Evolutionary conservation across 35 echinoderm and acorn worm genomes (phyloP).

Genomic region (Ophiothrix spiculata): DNA sequence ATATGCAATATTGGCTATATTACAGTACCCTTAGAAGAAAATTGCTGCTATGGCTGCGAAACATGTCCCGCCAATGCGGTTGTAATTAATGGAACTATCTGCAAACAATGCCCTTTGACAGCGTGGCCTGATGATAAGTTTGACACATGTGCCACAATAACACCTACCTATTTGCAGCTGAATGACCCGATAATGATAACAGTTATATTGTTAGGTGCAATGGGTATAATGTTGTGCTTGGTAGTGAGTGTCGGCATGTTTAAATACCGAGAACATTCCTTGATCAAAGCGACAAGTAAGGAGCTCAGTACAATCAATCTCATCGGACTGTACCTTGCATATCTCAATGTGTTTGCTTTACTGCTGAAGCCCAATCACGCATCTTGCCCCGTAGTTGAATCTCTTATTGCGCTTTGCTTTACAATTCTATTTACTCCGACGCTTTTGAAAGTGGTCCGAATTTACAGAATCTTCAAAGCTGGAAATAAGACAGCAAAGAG

Average conservation of each 20-base stretch:
- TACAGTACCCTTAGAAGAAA: not conserved
- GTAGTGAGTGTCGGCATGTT: not conserved
- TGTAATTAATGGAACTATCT: not conserved
- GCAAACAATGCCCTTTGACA: not conserved
- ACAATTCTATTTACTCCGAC: slow-evolving; percentile 22
- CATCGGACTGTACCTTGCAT: not conserved
- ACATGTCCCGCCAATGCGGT: slow-evolving; percentile 13
- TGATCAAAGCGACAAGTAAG: slow-evolving; percentile 41
- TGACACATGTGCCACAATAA: not conserved
- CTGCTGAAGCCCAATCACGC: slow-evolving; percentile 4
- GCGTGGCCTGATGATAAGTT: not conserved
- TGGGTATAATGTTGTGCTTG: not conserved
- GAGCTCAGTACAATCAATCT: slow-evolving; percentile 31
- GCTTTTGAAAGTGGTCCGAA: slow-evolving; percentile 31
- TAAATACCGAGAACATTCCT: not conserved
- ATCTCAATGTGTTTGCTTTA: not conserved
- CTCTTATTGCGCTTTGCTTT: not conserved
- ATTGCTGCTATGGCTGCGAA: slow-evolving; percentile 31
- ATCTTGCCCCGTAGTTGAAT: not conserved
- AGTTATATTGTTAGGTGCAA: not conserved
- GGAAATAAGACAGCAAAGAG: slow-evolving; percentile 9
- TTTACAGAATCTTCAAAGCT: slow-evolving; percentile 37
- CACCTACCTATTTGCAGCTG: not conserved
- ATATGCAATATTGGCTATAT: not conserved
- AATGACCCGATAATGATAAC: too few species aligned